A percentile compares a stretch with the other conserved stretches of the same genome.
These are phyloP conservation scores for Cardiocondyla obscurior DNA, from an alignment of 1,140 invertebrate species.

Conservation along the genomic window DNA sequence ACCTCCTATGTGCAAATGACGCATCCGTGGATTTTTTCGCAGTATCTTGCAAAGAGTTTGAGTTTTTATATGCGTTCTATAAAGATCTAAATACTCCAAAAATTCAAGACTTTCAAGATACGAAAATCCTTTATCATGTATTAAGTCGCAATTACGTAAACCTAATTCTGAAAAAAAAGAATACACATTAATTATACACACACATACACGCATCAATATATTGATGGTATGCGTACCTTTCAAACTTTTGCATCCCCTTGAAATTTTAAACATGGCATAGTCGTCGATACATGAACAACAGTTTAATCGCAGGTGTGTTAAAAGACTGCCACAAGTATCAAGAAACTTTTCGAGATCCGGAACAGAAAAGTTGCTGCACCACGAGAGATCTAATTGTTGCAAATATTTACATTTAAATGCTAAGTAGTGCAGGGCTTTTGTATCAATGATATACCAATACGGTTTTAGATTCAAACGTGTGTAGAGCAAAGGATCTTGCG, in stretches of 20 bases:
- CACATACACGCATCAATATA: no score
- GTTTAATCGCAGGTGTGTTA: constrained; percentile 89
- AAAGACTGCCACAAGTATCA: constrained; percentile 85
- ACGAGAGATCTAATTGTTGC: constrained; percentile 92
- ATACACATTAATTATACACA: constrained; percentile 25
- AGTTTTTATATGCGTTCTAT: constrained; percentile 88
- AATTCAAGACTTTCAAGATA: constrained; percentile 86
- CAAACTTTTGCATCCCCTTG: constrained; percentile 87
- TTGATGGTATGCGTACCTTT: constrained; percentile 87
- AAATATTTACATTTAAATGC: constrained; percentile 87
- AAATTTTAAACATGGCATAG: constrained; percentile 86
- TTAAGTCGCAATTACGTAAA: constrained; percentile 85
- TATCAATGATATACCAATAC: constrained; percentile 87
- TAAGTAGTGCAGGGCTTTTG: constrained; percentile 84
- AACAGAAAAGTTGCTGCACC: constrained; percentile 90
- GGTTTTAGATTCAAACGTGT: constrained; percentile 91
- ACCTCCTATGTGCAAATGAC: constrained; percentile 89
- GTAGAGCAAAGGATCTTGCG: constrained; percentile 91
- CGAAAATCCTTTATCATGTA: constrained; percentile 86
- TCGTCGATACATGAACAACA: constrained; percentile 91
- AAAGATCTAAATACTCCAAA: constrained; percentile 90
- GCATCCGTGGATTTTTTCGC: constrained; percentile 87
- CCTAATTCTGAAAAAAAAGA: constrained; percentile 86
- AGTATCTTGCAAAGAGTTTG: constrained; percentile 87
- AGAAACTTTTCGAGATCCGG: constrained; percentile 87